A percentile compares a stretch with the other conserved stretches of the same genome.
Conservation (phyloP, 2,888 invertebrate genomes). For the Drosophila quasianomalipes region DNA sequence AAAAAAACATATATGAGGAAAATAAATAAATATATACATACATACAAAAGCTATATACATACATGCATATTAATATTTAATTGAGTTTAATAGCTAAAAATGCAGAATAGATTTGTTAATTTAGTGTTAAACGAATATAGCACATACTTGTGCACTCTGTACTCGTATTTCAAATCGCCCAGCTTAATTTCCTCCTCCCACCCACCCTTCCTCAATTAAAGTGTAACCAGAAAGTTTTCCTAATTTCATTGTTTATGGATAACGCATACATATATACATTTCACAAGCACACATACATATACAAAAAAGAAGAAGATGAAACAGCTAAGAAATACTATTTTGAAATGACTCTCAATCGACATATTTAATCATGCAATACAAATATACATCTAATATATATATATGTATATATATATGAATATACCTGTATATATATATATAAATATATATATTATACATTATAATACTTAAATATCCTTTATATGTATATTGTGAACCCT, state of each 20-base stretch:
- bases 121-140: conserved; percentile 67
- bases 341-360: conserved; percentile 43
- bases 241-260: conserved; percentile 14
- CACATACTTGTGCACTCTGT: conserved; percentile 31
- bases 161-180: conserved; percentile 35
- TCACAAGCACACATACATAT: conserved; percentile 10
- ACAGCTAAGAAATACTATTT: conserved; percentile 20
- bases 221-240: conserved; percentile 4
- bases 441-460: conserved; percentile 30
- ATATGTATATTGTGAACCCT: conserved; percentile 60
- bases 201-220: neutral
- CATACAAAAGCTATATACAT: conserved; percentile 38
- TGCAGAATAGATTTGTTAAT: conserved; percentile 78
- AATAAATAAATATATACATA: conserved; percentile 32
- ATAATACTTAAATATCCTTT: conserved; percentile 25
- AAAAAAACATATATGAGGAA: conserved; percentile 17
- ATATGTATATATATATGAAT: conserved; percentile 8
- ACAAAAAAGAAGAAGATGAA: conserved; percentile 1
- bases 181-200: conserved; percentile 2
- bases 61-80: conserved; percentile 56
- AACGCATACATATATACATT: neutral
- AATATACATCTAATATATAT: conserved; percentile 12
- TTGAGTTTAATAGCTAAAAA: conserved; percentile 73
- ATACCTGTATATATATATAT: conserved; percentile 14
- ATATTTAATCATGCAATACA: conserved; percentile 36